Conservation (phyloP, 2,113 vertebrate species). For the Phalacrocorax aristotelis region DNA sequence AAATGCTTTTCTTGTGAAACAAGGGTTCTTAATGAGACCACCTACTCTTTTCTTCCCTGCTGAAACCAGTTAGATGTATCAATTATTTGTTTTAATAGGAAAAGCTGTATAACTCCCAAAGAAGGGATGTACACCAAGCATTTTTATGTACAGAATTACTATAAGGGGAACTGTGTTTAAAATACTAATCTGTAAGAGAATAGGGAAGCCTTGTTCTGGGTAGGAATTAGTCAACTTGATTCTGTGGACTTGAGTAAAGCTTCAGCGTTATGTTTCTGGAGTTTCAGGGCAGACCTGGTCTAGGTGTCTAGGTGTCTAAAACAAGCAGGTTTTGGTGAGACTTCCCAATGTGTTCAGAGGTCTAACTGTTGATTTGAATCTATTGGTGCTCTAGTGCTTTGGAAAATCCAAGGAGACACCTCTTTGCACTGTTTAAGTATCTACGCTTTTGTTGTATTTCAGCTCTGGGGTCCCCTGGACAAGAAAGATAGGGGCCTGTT, state of each 20-base stretch:
- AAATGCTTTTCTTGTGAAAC: conserved; percentile 50
- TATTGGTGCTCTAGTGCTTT: neutral
- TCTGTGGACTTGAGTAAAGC: neutral
- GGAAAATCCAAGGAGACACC: neutral
- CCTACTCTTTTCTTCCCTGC: conserved; percentile 51
- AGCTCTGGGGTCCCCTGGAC: neutral
- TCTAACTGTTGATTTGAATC: neutral
- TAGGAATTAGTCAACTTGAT: neutral
- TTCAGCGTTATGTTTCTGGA: neutral
- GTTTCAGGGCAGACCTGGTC: neutral
- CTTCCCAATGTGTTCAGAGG: neutral
- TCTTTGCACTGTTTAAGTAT: neutral
- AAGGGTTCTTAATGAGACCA: conserved; percentile 70
- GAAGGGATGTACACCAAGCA: neutral
- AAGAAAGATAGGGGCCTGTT: neutral
- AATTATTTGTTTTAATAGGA: conserved; percentile 65
- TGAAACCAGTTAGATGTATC: conserved; percentile 65
- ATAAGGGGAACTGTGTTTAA: neutral
- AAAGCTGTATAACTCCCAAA: neutral
- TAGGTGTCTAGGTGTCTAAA: neutral
- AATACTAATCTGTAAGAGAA: neutral
- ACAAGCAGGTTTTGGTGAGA: neutral
- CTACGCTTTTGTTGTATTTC: neutral
- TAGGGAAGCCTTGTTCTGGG: neutral
- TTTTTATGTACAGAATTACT: neutral